A percentile compares a stretch with the other conserved stretches of the same genome.
Evolutionary conservation across 2,888 invertebrate genomes (phyloP).

Genomic region (Chaetogeoica ovagalla): DNA sequence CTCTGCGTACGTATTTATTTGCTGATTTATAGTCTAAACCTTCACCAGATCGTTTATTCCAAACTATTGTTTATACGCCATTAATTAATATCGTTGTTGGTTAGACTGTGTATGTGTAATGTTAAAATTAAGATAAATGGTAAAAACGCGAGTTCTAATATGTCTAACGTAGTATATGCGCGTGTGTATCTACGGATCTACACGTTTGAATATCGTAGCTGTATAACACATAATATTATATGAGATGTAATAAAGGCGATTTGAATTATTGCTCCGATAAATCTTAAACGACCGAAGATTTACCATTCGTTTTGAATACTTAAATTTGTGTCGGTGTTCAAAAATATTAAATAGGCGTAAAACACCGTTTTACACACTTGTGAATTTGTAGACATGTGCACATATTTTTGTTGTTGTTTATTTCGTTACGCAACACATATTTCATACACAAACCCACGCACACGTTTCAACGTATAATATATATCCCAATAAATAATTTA

Average conservation of each 20-base stretch:
- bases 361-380: not conserved
- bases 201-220: not conserved
- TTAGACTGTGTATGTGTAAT: slow-evolving; percentile 15
- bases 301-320: not conserved
- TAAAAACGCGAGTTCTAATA: slow-evolving; percentile 3
- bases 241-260: not conserved
- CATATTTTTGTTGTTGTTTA: no score
- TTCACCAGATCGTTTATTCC: not conserved
- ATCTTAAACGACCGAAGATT: not conserved
- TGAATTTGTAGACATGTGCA: not conserved
- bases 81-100: slow-evolving; percentile 28
- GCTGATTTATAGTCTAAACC: slow-evolving; percentile 13
- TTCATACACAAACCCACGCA: no score
- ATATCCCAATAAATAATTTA: no score
- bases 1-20: not conserved
- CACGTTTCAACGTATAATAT: no score
- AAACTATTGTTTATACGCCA: slow-evolving; percentile 3
- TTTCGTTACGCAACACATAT: no score
- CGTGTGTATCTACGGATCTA: not conserved
- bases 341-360: not conserved
- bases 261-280: slow-evolving; percentile 17
- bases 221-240: no score
- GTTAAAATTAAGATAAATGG: slow-evolving; percentile 26
- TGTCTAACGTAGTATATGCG: not conserved
- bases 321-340: not conserved